These are phyloP conservation scores for Stegastes partitus DNA, from an alignment of 2,113 vertebrate species.

Conservation along the genomic window DNA sequence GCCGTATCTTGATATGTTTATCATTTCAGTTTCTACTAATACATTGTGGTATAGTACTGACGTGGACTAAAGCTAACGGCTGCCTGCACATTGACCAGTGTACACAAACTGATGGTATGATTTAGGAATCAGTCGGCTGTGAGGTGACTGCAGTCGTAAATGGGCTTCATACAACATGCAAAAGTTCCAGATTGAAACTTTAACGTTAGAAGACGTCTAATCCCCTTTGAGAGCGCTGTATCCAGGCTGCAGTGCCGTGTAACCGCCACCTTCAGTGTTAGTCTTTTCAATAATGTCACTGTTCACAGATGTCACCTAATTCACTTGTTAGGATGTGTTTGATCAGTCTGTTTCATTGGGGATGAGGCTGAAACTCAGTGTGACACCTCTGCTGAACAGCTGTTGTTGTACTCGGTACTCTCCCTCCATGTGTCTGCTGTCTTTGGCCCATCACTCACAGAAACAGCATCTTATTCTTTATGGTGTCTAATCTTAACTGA, in stretches of 20 bases:
- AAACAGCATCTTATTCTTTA: not conserved
- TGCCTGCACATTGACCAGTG: not conserved
- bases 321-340: not conserved
- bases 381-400: not conserved
- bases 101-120: not conserved
- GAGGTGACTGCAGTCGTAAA: not conserved
- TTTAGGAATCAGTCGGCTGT: not conserved
- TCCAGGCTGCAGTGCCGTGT: constrained; percentile 2
- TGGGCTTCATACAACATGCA: not conserved
- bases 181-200: not conserved
- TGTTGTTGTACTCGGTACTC: not conserved
- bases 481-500: not conserved
- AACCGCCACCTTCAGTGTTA: not conserved
- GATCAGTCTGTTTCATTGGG: not conserved
- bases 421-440: too few species aligned
- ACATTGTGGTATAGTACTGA: not conserved
- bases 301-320: not conserved
- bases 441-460: too few species aligned
- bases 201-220: not conserved
- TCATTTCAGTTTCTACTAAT: not conserved
- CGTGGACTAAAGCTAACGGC: not conserved
- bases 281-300: not conserved
- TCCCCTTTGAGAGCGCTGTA: too few species aligned
- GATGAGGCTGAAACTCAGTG: not conserved
- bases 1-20: too few species aligned